phyloP scores from a whole-genome alignment of 1,140 invertebrate genomes.

The Drosophila lacertosa region DNA sequence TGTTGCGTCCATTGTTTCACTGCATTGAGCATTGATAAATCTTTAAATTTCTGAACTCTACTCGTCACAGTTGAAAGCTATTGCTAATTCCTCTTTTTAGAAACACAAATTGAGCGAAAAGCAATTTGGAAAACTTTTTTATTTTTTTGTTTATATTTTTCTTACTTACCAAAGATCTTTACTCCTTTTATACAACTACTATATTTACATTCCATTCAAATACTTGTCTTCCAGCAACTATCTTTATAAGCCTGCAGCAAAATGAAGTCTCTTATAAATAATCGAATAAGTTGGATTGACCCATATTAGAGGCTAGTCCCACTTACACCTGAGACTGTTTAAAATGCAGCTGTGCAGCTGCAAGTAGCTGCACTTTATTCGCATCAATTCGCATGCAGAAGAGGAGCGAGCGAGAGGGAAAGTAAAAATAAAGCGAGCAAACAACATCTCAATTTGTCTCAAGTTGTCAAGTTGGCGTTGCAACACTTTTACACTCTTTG shows the following conservation, averaged over 20 bases:
- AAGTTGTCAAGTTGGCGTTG: conserved; percentile 65
- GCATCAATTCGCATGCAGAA: conserved; percentile 31
- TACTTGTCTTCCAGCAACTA: background rate
- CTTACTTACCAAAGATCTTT: too few relatives aligned
- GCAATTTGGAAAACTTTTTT: background rate
- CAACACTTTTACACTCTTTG: conserved; percentile 48
- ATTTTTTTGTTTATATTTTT: too few relatives aligned
- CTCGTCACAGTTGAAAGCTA: background rate
- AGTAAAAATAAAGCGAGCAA: conserved; percentile 13
- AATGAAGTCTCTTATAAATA: background rate
- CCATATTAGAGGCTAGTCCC: background rate
- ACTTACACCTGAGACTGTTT: conserved; percentile 12
- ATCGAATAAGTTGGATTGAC: conserved; percentile 5
- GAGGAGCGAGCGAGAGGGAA: background rate
- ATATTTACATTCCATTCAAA: too few relatives aligned
- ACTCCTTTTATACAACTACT: too few relatives aligned
- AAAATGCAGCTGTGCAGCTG: conserved; percentile 12
- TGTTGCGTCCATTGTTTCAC: conserved; percentile 4
- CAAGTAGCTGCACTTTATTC: background rate
- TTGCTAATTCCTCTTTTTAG: background rate
- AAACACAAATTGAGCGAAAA: background rate
- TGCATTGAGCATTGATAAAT: conserved; percentile 5
- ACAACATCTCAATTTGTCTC: conserved; percentile 78
- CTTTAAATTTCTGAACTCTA: background rate
- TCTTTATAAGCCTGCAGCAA: background rate